Evolutionary conservation across 2,113 vertebrate species (phyloP).

Genomic region (Colistium nudipinnis): DNA sequence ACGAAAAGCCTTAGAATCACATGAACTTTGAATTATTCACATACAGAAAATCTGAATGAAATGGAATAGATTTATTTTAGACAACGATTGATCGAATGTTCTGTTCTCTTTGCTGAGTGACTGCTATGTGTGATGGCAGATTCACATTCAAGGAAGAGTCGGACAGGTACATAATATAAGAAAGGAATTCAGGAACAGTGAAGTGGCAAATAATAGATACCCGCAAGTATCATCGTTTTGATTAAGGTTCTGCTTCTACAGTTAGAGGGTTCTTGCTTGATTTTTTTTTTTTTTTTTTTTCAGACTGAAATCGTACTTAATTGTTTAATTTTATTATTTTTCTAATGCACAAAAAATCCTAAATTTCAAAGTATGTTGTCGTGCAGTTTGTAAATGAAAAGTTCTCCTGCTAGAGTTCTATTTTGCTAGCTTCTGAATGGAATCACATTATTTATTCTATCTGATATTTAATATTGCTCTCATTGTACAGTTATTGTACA

Average conservation of each 20-base stretch:
- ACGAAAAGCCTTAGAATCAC: conserved; percentile 34
- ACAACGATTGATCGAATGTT: conserved; percentile 5
- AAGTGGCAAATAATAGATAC: too few relatives aligned
- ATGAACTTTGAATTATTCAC: neutral
- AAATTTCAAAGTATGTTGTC: conserved; percentile 46
- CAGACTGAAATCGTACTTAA: neutral
- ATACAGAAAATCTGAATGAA: conserved; percentile 15
- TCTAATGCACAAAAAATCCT: conserved; percentile 25
- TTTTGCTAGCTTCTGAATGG: conserved; percentile 50
- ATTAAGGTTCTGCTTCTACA: too few relatives aligned
- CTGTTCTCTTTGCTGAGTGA: conserved; percentile 19
- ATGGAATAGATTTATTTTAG: conserved; percentile 29
- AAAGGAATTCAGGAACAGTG: too few relatives aligned
- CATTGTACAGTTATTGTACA: neutral
- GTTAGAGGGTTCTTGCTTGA: conserved; percentile 19
- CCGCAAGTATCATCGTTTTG: too few relatives aligned
- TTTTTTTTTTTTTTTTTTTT: conserved; percentile 24
- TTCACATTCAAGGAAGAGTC: neutral
- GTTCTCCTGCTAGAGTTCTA: conserved; percentile 53
- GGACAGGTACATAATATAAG: neutral
- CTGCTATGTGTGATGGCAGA: neutral
- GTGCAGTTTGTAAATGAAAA: conserved; percentile 45
- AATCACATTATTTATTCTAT: conserved; percentile 61
- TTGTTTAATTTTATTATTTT: conserved; percentile 13
- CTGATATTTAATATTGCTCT: conserved; percentile 23